phyloP scores from a whole-genome alignment of 2,113 vertebrate genomes.

The Corythornis cristatus region DNA sequence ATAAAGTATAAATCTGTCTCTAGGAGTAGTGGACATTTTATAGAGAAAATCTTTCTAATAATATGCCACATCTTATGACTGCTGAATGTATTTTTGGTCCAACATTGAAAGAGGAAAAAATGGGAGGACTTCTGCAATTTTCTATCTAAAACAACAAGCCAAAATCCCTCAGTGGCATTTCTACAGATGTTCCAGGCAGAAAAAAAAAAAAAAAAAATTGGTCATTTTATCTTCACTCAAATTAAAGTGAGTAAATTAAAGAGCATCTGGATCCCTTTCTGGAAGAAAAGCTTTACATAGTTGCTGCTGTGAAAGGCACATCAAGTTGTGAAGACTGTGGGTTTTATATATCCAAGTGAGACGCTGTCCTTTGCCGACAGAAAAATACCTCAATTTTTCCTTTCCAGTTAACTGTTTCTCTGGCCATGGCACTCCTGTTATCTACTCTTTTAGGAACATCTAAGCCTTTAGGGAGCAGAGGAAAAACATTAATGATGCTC shows the following conservation, averaged over 20 bases:
- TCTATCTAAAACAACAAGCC: background rate
- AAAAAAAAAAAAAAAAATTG: background rate
- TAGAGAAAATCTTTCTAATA: constrained; percentile 17
- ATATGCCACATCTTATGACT: background rate
- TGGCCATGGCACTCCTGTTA: background rate
- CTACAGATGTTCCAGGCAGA: background rate
- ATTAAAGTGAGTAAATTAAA: background rate
- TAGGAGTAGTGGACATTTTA: background rate
- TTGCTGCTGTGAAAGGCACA: background rate
- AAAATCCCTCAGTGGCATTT: background rate
- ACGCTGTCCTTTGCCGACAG: background rate
- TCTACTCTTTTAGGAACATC: background rate
- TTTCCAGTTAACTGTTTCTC: background rate
- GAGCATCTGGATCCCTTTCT: background rate
- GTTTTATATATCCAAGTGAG: background rate
- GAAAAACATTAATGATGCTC: background rate
- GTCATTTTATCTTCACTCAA: background rate
- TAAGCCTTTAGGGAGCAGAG: background rate
- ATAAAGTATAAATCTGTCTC: background rate
- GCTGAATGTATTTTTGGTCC: background rate
- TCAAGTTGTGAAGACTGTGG: background rate
- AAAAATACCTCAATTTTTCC: background rate
- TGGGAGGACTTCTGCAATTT: background rate
- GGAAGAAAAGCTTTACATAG: background rate
- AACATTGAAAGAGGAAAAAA: background rate